Conservation (phyloP, 1,140 invertebrate genomes). For the Tetraneura akinire region DNA sequence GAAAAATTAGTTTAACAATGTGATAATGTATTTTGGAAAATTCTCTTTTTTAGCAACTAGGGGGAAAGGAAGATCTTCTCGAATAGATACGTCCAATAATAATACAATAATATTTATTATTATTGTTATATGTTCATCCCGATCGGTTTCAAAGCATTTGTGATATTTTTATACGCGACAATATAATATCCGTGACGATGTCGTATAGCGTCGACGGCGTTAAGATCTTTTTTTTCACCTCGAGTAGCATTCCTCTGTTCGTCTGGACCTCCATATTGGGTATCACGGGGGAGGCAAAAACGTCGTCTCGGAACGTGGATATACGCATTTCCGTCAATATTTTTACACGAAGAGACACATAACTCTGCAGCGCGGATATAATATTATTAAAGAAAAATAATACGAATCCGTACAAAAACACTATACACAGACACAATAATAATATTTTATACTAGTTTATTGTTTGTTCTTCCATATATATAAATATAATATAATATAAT, state of each 20-base stretch:
- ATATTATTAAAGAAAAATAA: not conserved
- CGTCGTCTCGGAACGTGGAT: not conserved
- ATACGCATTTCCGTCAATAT: conserved; percentile 3
- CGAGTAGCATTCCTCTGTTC: conserved; percentile 23
- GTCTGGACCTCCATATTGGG: conserved; percentile 37
- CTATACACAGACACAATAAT: conserved; percentile 11
- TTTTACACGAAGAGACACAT: conserved; percentile 20
- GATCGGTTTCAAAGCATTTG: not conserved
- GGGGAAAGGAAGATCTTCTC: no score
- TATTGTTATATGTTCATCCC: not conserved
- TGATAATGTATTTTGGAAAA: no score
- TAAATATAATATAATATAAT: not conserved
- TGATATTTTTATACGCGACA: not conserved
- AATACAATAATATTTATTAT: no score
- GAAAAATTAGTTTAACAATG: no score
- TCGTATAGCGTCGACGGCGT: not conserved
- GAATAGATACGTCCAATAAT: not conserved
- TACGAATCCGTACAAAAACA: conserved; percentile 10
- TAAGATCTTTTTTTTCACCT: conserved; percentile 26
- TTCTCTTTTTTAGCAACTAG: no score
- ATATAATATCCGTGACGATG: no score
- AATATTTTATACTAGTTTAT: not conserved
- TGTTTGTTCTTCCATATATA: conserved; percentile 34
- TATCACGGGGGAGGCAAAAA: conserved; percentile 30
- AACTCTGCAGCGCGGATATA: not conserved